A percentile compares a stretch with the other conserved stretches of the same genome.
Evolutionary conservation across 2,113 vertebrate species (phyloP).

Genomic region (Tapirus terrestris): DNA sequence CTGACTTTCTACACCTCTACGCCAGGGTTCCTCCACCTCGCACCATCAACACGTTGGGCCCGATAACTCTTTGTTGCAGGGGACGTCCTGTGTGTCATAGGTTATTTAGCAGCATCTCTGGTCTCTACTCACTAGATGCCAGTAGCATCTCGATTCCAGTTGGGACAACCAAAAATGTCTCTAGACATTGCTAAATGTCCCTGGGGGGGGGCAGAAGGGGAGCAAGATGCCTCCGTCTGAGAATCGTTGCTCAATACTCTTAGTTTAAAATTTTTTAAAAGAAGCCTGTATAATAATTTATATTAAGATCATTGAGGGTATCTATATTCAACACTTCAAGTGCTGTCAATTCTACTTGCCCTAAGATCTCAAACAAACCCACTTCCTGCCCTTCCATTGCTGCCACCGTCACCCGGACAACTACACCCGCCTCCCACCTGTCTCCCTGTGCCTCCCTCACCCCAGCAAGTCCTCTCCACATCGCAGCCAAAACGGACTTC

Average conservation of each 20-base stretch:
- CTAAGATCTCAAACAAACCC: not conserved
- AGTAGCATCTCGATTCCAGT: not conserved
- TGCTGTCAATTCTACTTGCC: too few species aligned
- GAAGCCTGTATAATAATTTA: not conserved
- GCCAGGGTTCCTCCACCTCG: not conserved
- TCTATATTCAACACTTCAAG: not conserved
- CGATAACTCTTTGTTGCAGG: too few species aligned
- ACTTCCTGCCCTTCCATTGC: not conserved
- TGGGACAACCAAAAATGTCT: not conserved
- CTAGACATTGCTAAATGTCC: not conserved
- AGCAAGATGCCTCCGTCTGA: not conserved
- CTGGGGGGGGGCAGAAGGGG: rapidly evolving
- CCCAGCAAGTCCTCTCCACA: not conserved
- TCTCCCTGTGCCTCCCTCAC: not conserved
- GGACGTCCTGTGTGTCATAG: rapidly evolving
- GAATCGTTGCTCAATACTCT: rapidly evolving
- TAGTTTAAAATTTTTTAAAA: not conserved
- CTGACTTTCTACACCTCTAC: not conserved
- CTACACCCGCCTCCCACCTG: rapidly evolving
- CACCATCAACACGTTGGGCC: not conserved
- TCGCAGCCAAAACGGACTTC: not conserved
- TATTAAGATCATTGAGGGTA: not conserved
- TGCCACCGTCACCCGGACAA: rapidly evolving
- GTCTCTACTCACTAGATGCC: not conserved
- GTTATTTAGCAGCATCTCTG: not conserved